phyloP scores from a whole-genome alignment of 2,797 vertebrate species.

The Gobionotothen gibberifrons region DNA sequence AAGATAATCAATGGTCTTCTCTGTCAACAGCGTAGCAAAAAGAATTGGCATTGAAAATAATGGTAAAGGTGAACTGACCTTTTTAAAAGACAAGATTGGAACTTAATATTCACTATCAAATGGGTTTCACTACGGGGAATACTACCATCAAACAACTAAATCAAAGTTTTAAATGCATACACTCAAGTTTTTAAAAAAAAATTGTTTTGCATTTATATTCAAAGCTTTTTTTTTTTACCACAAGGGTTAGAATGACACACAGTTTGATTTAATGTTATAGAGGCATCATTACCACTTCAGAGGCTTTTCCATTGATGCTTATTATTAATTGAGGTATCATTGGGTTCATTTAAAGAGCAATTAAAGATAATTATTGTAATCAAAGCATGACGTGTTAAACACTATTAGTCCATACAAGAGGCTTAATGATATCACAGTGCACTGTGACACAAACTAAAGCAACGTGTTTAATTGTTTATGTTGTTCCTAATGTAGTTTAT shows the following conservation, averaged over 20 bases:
- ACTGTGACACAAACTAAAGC: not conserved
- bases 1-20: not conserved
- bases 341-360: not conserved
- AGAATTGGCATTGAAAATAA: not conserved
- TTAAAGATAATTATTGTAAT: slow-evolving; percentile 2
- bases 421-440: not conserved
- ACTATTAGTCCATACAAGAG: not conserved
- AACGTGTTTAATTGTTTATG: not conserved
- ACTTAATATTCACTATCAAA: not conserved
- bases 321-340: not conserved
- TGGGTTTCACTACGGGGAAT: not conserved
- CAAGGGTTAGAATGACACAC: not conserved
- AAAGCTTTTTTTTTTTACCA: not conserved
- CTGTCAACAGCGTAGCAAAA: not conserved
- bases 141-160: not conserved
- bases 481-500: slow-evolving; percentile 4
- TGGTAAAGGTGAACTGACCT: not conserved
- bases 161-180: not conserved
- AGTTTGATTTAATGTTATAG: not conserved
- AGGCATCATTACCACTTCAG: not conserved
- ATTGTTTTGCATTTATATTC: not conserved
- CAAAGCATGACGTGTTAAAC: not conserved
- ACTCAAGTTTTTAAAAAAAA: not conserved
- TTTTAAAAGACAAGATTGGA: not conserved
- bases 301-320: not conserved